Base-by-base conservation (phyloP, 2,888 invertebrate species). In the Drosophila longiperda region DNA sequence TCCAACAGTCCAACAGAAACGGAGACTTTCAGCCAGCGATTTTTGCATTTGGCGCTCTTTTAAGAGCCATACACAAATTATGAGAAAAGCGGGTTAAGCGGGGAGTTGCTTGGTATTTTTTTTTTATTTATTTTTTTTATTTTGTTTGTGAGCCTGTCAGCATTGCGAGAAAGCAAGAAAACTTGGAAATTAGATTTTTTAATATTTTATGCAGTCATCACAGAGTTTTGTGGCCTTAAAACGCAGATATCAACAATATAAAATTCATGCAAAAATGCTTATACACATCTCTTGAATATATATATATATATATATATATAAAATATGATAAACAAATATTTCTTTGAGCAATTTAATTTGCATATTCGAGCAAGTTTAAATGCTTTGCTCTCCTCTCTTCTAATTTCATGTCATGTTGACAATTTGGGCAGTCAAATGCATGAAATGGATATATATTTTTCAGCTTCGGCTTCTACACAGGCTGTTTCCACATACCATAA, bases 401-500 rank as follows among this genome's bases (percentile, higher is more conserved):
- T 87, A 88, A 88, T 83, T 88, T 83, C 80, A 83, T 80, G 85
- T 89, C 87, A 84, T 74, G 80, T 87, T 87, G 85, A 87, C 87
- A 85, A 89, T 87, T 89, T 87, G 80, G 82, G 69, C 75, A 89
- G 89, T 89, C 87, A 86, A 85, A 76, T 84, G 88, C 86, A 82
- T 73, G 75, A 77, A 73, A 86, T 74, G 75, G 80, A 80, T 83
- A 29, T 29, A 26, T 26, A 5, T 40, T 26, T 49, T 53, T 15
- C 38, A 34, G 17, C 23, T 53, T 40, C 34, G 40, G 11, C 49
- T 17, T 17, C 9, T 17, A 17, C 29, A 49, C 29, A 8, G 26
- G 15, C 15, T 45, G 45, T 26, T 15, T 2, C 23, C 23, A 45
- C 52, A 66, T 38, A 68, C 40, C 62, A 73, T 65, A 78, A 65